These are phyloP conservation scores for Helicolenus hilgendorfi DNA, from an alignment of 2,797 vertebrate species.

Conservation along the genomic window DNA sequence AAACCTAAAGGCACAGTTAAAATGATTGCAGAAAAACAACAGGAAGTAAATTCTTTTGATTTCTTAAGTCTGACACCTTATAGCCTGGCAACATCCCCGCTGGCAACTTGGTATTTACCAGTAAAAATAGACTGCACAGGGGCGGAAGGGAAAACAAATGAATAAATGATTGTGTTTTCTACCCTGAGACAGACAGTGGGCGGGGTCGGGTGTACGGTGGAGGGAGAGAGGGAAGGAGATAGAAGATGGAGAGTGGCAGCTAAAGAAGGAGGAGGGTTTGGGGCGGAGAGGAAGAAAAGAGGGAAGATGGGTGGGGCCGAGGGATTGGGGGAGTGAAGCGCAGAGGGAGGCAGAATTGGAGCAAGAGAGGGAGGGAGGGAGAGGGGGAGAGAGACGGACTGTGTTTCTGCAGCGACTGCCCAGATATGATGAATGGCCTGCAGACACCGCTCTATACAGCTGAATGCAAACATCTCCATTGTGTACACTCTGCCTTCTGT, in stretches of 20 bases:
- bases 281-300: conserved; percentile 7
- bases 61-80: conserved; percentile 3
- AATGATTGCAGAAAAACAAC: background rate
- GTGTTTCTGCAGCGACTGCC: conserved; percentile 54
- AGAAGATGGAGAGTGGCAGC: conserved; percentile 14
- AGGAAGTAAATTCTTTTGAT: conserved; percentile 18
- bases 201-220: background rate
- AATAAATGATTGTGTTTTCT: conserved; percentile 80
- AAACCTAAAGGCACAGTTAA: background rate
- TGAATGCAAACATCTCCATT: conserved; percentile 63
- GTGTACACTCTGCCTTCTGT: conserved; percentile 48
- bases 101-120: conserved; percentile 47
- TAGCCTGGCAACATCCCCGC: background rate
- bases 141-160: conserved; percentile 61
- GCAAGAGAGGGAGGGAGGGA: conserved; percentile 16
- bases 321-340: conserved; percentile 11
- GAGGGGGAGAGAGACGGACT: background rate
- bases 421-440: conserved; percentile 74
- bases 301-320: conserved; percentile 11
- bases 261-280: background rate
- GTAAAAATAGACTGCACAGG: conserved; percentile 59
- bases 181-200: conserved; percentile 41
- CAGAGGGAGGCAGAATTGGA: conserved; percentile 48
- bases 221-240: background rate
- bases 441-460: conserved; percentile 42